phyloP scores from a whole-genome alignment of 2,888 invertebrate genomes.

The Parthenolecanium corni region DNA sequence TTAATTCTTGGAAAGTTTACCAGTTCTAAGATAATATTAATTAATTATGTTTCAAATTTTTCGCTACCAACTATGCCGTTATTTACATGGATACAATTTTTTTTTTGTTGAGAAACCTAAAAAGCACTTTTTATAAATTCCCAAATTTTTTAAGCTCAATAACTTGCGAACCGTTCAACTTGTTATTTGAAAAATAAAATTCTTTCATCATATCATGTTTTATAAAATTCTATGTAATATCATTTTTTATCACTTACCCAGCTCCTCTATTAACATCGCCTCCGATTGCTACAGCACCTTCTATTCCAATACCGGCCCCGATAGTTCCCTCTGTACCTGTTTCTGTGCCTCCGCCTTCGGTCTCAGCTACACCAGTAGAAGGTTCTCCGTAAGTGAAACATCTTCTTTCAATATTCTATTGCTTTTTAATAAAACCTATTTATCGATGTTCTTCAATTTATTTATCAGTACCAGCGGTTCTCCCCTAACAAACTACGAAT shows the following conservation, averaged over 20 bases:
- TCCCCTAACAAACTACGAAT: conserved; percentile 45
- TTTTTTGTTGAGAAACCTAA: too few species aligned
- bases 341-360: conserved; percentile 26
- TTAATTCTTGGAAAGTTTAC: too few species aligned
- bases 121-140: too few species aligned
- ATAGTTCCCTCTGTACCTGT: conserved; percentile 21
- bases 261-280: conserved; percentile 8
- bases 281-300: background rate
- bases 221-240: too few species aligned
- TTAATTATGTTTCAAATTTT: too few species aligned
- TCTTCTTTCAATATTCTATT: background rate
- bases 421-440: background rate
- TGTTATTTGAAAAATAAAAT: too few species aligned
- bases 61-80: too few species aligned
- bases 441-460: background rate
- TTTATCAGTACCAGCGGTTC: conserved; percentile 31
- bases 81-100: too few species aligned
- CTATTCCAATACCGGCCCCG: conserved; percentile 1
- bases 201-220: too few species aligned
- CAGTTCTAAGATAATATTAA: too few species aligned
- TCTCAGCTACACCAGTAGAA: conserved; percentile 20
- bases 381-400: conserved; percentile 13
- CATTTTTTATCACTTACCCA: background rate
- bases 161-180: too few species aligned
- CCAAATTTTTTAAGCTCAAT: too few species aligned